Percentiles rank a stretch among this genome's conserved stretches.
These are phyloP conservation scores for Campoletis raptor DNA, from an alignment of 2,888 invertebrate species.

Conservation along the genomic window DNA sequence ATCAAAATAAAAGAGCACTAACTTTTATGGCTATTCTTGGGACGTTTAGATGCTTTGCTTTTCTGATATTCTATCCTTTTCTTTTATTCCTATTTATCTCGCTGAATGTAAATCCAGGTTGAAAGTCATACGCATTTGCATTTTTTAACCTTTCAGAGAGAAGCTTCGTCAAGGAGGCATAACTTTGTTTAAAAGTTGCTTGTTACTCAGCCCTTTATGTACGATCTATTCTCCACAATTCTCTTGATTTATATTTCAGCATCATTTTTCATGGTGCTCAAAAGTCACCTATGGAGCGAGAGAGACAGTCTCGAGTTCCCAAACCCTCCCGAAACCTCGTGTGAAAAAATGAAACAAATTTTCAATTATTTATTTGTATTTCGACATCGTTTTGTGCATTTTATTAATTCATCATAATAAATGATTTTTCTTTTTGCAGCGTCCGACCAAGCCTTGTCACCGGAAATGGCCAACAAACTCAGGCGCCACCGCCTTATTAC, in stretches of 20 bases:
- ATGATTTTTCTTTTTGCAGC: slow-evolving; percentile 75
- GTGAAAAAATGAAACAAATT: background rate
- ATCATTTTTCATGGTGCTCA: background rate
- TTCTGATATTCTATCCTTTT: slow-evolving; percentile 11
- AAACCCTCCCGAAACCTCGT: background rate
- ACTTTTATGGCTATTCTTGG: slow-evolving; percentile 41
- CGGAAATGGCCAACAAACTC: slow-evolving; percentile 89
- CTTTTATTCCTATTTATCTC: slow-evolving; percentile 18
- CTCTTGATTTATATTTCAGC: slow-evolving; percentile 8
- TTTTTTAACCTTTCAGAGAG: slow-evolving; percentile 10
- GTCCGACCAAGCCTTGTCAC: slow-evolving; percentile 94
- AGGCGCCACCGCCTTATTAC: slow-evolving; percentile 95
- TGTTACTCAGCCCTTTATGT: background rate
- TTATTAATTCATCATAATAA: too few relatives aligned
- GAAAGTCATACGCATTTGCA: slow-evolving; percentile 31
- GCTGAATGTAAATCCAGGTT: slow-evolving; percentile 27
- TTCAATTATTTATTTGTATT: too few relatives aligned
- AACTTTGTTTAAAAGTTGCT: slow-evolving; percentile 29
- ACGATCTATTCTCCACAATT: slow-evolving; percentile 6
- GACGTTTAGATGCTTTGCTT: background rate
- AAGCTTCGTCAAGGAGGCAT: slow-evolving; percentile 13
- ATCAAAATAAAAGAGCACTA: background rate
- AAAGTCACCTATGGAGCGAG: background rate
- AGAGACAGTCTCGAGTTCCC: background rate
- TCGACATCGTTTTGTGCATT: too few relatives aligned